Percentiles rank a stretch among this genome's conserved stretches.
Evolutionary conservation across 2,888 invertebrate genomes (phyloP).

Genomic region (Cantharis lateralis): DNA sequence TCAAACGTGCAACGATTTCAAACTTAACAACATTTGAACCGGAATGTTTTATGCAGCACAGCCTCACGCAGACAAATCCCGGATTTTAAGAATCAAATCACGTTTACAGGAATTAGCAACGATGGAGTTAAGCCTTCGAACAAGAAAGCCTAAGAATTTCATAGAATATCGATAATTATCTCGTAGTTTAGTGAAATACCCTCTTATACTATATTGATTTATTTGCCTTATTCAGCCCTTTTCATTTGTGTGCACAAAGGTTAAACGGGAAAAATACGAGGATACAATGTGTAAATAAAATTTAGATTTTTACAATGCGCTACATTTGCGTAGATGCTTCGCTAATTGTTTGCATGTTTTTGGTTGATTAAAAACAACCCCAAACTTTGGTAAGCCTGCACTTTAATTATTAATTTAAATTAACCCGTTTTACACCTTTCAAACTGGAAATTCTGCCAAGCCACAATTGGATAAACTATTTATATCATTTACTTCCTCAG

Average conservation of each 20-base stretch:
- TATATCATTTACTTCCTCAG: not conserved
- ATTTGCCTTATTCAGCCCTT: not conserved
- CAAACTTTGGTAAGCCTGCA: not conserved
- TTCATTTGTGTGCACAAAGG: not conserved
- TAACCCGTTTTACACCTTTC: not conserved
- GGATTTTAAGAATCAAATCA: slow-evolving; percentile 35
- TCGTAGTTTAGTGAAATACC: not conserved
- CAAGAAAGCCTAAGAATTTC: slow-evolving; percentile 34
- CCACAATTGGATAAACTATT: not conserved
- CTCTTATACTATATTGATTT: not conserved
- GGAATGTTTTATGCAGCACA: slow-evolving; percentile 41
- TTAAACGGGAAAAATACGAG: not conserved
- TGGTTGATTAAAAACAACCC: not conserved
- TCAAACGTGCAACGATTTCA: slow-evolving; percentile 30
- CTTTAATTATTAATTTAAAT: not conserved
- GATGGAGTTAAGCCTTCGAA: slow-evolving; percentile 39
- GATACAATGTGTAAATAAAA: not conserved
- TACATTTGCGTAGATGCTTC: not conserved
- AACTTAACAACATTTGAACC: slow-evolving; percentile 26
- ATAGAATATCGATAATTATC: slow-evolving; percentile 26
- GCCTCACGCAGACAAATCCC: slow-evolving; percentile 36
- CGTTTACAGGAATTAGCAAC: slow-evolving; percentile 39
- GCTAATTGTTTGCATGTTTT: not conserved
- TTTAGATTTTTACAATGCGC: not conserved
- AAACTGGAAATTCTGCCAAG: not conserved